phyloP scores from a whole-genome alignment of 2,113 vertebrate genomes.

The Lampris megalopsis region DNA sequence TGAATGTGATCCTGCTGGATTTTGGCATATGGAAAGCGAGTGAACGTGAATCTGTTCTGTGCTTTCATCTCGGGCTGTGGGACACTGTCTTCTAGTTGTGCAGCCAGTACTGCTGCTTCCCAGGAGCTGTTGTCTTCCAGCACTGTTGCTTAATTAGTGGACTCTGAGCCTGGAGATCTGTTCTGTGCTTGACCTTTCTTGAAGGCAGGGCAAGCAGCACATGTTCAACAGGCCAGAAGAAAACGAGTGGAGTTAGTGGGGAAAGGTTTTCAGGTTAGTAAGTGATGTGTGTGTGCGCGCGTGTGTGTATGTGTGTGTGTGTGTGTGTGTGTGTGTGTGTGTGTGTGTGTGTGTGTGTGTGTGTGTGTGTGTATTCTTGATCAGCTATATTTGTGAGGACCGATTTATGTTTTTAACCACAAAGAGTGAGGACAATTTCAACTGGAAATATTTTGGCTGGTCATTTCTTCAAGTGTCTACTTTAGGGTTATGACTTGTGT shows the following conservation, averaged over 20 bases:
- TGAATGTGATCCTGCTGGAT: constrained; percentile 27
- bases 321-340: constrained; percentile 10
- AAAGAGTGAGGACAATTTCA: too few relatives aligned
- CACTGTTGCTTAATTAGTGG: constrained; percentile 75
- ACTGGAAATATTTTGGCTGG: too few relatives aligned
- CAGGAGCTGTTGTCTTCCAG: constrained; percentile 66
- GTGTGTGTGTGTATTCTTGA: not conserved
- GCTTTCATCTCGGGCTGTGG: constrained; percentile 65
- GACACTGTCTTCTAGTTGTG: constrained; percentile 59
- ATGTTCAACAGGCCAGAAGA: constrained; percentile 73
- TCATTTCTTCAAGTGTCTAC: too few relatives aligned
- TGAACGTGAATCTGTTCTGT: constrained; percentile 57
- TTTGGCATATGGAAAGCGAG: constrained; percentile 42
- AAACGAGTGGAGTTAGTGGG: constrained; percentile 61
- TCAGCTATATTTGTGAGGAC: too few relatives aligned
- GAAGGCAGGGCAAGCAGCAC: constrained; percentile 71
- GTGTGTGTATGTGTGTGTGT: constrained; percentile 20
- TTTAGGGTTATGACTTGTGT: too few relatives aligned
- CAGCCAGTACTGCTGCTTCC: constrained; percentile 45
- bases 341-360: constrained; percentile 1
- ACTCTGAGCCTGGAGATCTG: constrained; percentile 69
- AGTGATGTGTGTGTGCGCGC: not conserved
- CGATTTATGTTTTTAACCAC: too few relatives aligned
- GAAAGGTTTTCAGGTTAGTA: constrained; percentile 42
- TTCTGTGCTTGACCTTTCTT: constrained; percentile 80